Base-by-base conservation (phyloP, 2,888 invertebrate species). In the Hetaerina titia region DNA sequence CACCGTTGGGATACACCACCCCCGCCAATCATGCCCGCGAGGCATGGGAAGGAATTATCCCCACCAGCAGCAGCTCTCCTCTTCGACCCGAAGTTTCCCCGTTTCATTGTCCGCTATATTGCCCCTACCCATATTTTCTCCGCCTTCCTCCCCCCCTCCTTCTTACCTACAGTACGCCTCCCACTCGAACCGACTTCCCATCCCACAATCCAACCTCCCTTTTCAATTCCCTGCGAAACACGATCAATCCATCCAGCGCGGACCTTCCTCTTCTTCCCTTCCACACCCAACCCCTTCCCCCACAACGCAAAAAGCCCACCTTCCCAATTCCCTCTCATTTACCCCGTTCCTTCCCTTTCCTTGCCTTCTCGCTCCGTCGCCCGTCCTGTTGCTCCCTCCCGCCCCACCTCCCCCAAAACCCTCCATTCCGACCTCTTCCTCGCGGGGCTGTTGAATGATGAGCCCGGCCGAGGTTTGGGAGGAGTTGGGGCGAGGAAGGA, bases 261-360 rank as follows among this genome's bases (percentile, higher is more conserved):
- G 45, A 95, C 96, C 95, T 96, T 95, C 95, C 94, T 95, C 95
- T 94, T 95, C 95, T 64, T 95, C 95, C 60, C 95, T 90, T 63
- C 95, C 74, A 95, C 95, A 57, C 89, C 31, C n/a, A n/a, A 94
- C 22, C 57, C 88, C 69, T 13, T 0, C 69, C 69, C 13, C 31
- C 69, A 5, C 17, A 25, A 22, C 60, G 22, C 60, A 5, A 69
- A 22, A 22, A 25, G 63, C 45, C 25, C 11, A 95, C 96, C 95
- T 95, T 95, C 96, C 95, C 95, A 95, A 95, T 95, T 92, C 95
- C 95, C 94, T 87, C 92, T 89, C 95, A 87, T 89, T 95, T 94
- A 57, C 95, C 90, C 95, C 95, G 19, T 22, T 57, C 95, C 15
- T 63, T 81, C 45, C 63, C 19, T 25, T 69, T 94, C 45, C 56